Evolutionary conservation across 2,113 vertebrate species (phyloP), one percentile per base, ranked within the genome.

Genomic region (Ceyx cyanopectus): DNA sequence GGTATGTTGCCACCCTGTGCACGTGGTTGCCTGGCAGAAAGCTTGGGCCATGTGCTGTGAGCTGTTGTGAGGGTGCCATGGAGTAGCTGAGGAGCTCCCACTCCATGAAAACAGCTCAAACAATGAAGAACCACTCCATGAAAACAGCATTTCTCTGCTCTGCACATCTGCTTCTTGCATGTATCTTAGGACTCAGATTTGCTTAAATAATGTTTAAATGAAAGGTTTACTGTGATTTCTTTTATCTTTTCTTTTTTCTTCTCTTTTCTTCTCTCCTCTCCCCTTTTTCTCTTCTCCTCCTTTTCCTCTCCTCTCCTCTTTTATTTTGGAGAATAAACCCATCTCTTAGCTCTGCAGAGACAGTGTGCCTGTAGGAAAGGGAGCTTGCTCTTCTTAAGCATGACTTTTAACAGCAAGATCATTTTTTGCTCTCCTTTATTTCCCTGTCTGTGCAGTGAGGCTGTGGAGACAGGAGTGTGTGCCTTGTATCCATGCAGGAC

Each of bases 91-190:
- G 80, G 29, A 90, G 6, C 41, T 85, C 76, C 68, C 58, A 67
- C 45, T 85, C 76, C 60, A 69, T 94, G 79, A 34, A 34, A 34
- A 34, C 34, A 34, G 68, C 48, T 94, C 77, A 84, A 92, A 90
- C 41, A 61, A 6, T 85, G 91, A 89, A 87, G 70, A 91, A 79
- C 63, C 24, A 87, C 45, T 82, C 79, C 53, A 87, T 89, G 91
- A 93, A 94, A 89, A 93, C 58, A 81, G 75, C 87, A 89, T 70
- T 91, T 93, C 75, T 57, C 85, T 81, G 30, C 65, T 85, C 75
- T 82, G 50, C 67, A 92, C 89, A 94, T 94, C 89, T 93, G 85
- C 91, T 94, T 94, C 91, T 92, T 85, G 45, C 63, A 69, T 89
- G 62, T 69, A 40, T 87, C 62, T 65, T 54, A 74, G 92, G 43